Conservation (phyloP, 2,797 vertebrate genomes). For the Anabacerthia variegaticeps region DNA sequence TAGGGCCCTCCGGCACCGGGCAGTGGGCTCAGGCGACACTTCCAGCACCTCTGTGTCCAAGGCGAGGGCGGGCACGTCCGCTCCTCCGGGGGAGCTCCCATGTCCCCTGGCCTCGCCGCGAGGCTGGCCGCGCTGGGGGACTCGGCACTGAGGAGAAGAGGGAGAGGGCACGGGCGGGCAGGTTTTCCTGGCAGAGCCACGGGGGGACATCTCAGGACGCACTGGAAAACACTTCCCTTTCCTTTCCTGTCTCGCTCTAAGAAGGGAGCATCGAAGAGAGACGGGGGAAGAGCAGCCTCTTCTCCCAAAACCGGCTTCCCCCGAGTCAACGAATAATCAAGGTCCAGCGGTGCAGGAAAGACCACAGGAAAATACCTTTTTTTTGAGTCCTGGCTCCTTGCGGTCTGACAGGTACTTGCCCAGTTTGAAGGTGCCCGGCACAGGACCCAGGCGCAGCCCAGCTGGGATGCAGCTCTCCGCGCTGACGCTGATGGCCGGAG, state of each 20-base stretch:
- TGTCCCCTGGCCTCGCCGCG: background rate
- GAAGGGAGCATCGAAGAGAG: background rate
- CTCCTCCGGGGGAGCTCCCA: background rate
- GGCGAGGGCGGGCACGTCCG: background rate
- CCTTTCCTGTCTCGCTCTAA: background rate
- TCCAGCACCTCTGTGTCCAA: background rate
- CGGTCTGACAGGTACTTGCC: slow-evolving; percentile 96
- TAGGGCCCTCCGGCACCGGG: background rate
- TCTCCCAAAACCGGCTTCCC: slow-evolving; percentile 1
- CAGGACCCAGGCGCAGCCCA: slow-evolving; percentile 87
- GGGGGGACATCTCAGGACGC: background rate
- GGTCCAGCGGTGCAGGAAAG: background rate
- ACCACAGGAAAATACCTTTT: slow-evolving; percentile 84
- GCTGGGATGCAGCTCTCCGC: slow-evolving; percentile 93
- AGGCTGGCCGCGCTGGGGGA: background rate
- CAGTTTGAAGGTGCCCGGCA: slow-evolving; percentile 92
- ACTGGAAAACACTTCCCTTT: background rate
- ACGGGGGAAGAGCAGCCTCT: background rate
- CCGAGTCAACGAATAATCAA: background rate
- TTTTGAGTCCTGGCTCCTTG: slow-evolving; percentile 92
- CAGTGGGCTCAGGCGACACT: background rate
- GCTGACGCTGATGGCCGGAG: slow-evolving; percentile 87
- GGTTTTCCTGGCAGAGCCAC: background rate
- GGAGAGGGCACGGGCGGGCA: background rate
- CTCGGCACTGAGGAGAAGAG: background rate